Conservation (phyloP, 2,113 vertebrate species). For the Microcebus murinus region DNA sequence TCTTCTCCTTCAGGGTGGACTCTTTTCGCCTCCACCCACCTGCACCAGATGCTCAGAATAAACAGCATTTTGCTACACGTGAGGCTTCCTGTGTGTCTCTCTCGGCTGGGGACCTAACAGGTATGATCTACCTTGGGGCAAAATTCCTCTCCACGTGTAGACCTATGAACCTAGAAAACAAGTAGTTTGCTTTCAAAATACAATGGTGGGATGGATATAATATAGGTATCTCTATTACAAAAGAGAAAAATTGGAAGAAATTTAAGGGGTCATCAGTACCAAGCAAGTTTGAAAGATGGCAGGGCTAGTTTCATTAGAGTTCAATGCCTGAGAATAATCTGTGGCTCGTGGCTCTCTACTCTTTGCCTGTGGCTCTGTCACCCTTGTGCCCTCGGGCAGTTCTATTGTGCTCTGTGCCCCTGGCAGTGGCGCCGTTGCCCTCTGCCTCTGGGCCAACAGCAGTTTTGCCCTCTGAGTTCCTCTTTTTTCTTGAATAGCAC, state of each 20-base stretch:
- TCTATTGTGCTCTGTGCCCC: background rate
- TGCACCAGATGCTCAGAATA: too few relatives aligned
- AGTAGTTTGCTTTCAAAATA: background rate
- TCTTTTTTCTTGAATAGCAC: background rate
- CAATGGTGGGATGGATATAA: background rate
- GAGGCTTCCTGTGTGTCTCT: too few relatives aligned
- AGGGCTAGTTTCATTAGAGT: background rate
- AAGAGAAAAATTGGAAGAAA: background rate
- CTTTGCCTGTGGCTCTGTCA: background rate
- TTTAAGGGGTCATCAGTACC: background rate
- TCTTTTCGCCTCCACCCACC: too few relatives aligned
- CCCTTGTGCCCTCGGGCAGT: background rate
- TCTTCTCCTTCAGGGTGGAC: too few relatives aligned
- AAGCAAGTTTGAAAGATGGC: background rate
- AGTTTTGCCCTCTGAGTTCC: background rate
- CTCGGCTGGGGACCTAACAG: too few relatives aligned
- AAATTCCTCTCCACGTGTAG: background rate
- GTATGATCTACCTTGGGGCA: background rate
- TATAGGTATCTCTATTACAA: background rate
- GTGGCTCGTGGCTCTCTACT: background rate
- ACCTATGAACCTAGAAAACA: background rate
- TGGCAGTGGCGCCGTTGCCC: background rate
- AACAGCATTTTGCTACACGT: too few relatives aligned
- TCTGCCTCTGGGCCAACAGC: background rate
- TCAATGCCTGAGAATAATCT: background rate